Conservation (phyloP, 2,113 vertebrate species). For the Sander vitreus region DNA sequence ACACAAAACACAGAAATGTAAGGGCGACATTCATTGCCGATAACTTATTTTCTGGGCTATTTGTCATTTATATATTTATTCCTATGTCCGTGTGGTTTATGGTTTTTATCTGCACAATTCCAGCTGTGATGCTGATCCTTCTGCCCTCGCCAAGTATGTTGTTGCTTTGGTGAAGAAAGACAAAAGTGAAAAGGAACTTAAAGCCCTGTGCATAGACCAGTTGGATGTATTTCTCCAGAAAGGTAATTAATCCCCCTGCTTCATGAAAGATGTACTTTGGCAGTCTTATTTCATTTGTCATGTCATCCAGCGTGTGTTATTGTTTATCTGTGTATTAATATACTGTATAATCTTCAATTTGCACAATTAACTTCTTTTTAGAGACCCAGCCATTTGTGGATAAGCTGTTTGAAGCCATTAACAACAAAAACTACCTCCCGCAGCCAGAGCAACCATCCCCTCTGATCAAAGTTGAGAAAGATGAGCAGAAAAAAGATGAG, state of each 20-base stretch:
- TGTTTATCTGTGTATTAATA: not conserved
- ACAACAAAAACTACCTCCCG: slow-evolving; percentile 97
- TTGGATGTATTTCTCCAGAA: slow-evolving; percentile 99
- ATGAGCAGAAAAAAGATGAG: slow-evolving; percentile 94
- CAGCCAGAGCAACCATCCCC: slow-evolving; percentile 87
- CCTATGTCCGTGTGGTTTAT: not conserved
- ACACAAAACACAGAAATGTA: not conserved
- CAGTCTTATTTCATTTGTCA: not conserved
- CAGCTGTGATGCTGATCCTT: slow-evolving; percentile 99
- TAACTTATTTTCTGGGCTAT: too few species aligned
- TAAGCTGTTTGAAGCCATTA: slow-evolving; percentile 97
- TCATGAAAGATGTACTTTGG: not conserved
- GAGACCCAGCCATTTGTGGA: slow-evolving; percentile 98
- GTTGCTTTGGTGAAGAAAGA: slow-evolving; percentile 99
- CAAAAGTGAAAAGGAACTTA: slow-evolving; percentile 97
- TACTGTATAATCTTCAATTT: not conserved
- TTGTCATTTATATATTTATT: not conserved
- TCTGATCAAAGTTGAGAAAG: slow-evolving; percentile 90
- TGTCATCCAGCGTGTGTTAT: not conserved
- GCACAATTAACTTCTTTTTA: slow-evolving; percentile 69
- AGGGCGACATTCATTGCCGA: not conserved
- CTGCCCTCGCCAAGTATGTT: slow-evolving; percentile 98
- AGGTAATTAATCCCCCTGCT: slow-evolving; percentile 82
- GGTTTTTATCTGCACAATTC: slow-evolving; percentile 14
- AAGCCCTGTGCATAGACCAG: slow-evolving; percentile 98